Evolutionary conservation across 2,113 vertebrate genomes (phyloP).

Genomic region (Spilogale gracilis): DNA sequence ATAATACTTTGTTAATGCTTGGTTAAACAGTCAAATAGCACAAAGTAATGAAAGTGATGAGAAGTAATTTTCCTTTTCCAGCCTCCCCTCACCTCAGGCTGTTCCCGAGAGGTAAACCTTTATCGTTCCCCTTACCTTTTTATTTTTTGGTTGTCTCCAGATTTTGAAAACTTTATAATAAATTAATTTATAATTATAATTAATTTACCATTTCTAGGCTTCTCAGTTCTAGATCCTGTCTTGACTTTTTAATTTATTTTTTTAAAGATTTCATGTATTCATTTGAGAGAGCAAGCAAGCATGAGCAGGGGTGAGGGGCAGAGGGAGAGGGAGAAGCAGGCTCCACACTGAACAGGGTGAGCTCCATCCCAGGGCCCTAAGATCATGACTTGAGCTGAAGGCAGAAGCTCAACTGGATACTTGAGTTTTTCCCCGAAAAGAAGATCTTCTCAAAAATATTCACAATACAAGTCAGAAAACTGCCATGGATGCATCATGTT

Average conservation of each 20-base stretch:
- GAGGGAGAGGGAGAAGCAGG: too few species aligned
- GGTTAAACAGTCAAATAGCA: background rate
- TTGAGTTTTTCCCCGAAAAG: background rate
- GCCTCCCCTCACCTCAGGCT: background rate
- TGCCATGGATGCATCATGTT: accelerated
- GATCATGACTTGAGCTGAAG: too few species aligned
- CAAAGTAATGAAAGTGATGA: background rate
- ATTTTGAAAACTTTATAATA: background rate
- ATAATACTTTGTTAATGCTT: background rate
- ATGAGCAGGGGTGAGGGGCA: too few species aligned
- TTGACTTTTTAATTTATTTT: too few species aligned
- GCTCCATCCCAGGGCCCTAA: too few species aligned
- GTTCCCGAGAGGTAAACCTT: background rate
- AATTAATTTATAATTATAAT: background rate
- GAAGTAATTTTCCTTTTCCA: background rate
- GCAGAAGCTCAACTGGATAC: background rate
- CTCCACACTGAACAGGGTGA: too few species aligned
- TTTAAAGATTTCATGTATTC: background rate
- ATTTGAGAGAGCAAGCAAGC: too few species aligned
- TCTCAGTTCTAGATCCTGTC: background rate
- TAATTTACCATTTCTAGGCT: background rate
- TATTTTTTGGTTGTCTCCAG: background rate
- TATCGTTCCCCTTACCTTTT: background rate
- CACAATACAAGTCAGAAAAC: background rate
- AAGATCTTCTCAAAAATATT: background rate